phyloP scores from a whole-genome alignment of 2,113 vertebrate genomes.

The Piprites chloris region DNA sequence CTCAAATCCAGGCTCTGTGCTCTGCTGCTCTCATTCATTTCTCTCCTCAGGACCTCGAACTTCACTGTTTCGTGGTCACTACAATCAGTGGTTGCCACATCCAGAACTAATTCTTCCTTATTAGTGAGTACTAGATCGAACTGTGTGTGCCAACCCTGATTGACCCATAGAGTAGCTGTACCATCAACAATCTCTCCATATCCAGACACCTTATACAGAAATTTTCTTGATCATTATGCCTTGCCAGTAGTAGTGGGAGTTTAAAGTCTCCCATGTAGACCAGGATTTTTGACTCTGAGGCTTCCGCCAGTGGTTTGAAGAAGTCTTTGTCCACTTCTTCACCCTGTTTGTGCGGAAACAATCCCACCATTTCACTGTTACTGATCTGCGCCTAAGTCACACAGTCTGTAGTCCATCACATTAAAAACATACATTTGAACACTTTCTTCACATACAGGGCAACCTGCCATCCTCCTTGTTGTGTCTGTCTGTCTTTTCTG shows the following conservation, averaged over 20 bases:
- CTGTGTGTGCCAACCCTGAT: neutral
- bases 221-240: neutral
- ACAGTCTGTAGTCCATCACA: neutral
- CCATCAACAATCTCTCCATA: neutral
- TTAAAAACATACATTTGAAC: neutral
- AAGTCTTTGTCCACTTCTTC: neutral
- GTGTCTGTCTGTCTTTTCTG: neutral
- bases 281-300: neutral
- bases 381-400: neutral
- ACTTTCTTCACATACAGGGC: neutral
- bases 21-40: neutral
- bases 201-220: neutral
- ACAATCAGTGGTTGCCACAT: neutral
- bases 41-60: neutral
- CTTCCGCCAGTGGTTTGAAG: neutral
- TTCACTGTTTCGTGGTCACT: neutral
- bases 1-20: neutral
- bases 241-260: neutral
- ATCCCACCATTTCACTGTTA: neutral
- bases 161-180: neutral
- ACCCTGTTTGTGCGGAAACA: neutral
- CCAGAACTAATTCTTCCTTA: neutral
- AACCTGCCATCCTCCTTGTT: neutral
- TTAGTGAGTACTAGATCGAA: neutral
- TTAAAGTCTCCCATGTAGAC: neutral